A percentile compares a stretch with the other conserved stretches of the same genome.
Conservation (phyloP, 2,888 invertebrate genomes). For the Catotricha subobsoleta region DNA sequence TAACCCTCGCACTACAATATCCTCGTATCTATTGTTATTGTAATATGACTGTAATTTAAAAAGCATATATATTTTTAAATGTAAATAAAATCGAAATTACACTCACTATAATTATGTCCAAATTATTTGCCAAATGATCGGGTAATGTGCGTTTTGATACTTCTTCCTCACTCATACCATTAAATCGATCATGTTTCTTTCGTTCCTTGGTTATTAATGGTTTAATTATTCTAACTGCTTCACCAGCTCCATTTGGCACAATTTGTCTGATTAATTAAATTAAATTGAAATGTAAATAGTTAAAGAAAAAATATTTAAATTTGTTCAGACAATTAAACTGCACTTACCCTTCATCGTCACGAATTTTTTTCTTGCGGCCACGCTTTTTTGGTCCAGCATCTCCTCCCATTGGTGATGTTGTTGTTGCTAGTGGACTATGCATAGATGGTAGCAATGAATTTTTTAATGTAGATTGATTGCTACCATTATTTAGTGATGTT, state of each 20-base stretch:
- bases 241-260: constrained; percentile 1
- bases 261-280: constrained; percentile 11
- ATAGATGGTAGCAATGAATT: constrained; percentile 20
- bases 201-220: constrained; percentile 47
- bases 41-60: too few species aligned
- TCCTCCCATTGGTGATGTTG: constrained; percentile 18
- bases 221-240: constrained; percentile 9
- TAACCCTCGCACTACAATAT: too few species aligned
- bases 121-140: constrained; percentile 80
- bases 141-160: constrained; percentile 84
- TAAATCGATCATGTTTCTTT: constrained; percentile 87
- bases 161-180: constrained; percentile 94
- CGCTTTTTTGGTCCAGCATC: constrained; percentile 53
- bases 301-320: not conserved
- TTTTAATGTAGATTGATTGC: constrained; percentile 12
- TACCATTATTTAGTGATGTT: constrained; percentile 14
- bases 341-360: constrained; percentile 41
- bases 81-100: constrained; percentile 29
- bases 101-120: constrained; percentile 98
- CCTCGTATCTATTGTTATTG: too few species aligned
- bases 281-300: constrained; percentile 2
- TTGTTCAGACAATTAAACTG: not conserved
- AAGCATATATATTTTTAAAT: too few species aligned
- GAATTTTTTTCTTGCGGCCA: constrained; percentile 71
- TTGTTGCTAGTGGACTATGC: constrained; percentile 13